These are phyloP conservation scores for Lacerta bilineata DNA, from an alignment of 2,797 vertebrate species.

Conservation along the genomic window DNA sequence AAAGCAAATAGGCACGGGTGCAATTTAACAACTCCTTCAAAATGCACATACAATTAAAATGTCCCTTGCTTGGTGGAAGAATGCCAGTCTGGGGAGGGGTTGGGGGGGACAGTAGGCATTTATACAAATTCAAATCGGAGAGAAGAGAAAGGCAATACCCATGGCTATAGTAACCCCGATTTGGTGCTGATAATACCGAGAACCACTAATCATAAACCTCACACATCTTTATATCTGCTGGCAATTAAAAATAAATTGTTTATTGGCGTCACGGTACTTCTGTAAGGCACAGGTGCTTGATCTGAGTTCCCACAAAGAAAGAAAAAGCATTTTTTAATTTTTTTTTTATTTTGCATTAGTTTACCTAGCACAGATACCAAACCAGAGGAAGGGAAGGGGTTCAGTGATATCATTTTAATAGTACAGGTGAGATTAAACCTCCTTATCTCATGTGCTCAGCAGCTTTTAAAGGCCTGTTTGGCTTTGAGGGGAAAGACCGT, in stretches of 20 bases:
- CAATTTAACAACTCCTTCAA: constrained; percentile 75
- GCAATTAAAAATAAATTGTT: constrained; percentile 60
- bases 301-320: constrained; percentile 25
- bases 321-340: background rate
- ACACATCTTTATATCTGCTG: constrained; percentile 68
- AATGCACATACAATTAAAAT: constrained; percentile 81
- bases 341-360: background rate
- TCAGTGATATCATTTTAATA: constrained; percentile 38
- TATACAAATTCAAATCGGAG: constrained; percentile 73
- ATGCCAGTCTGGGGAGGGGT: constrained; percentile 59
- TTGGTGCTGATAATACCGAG: constrained; percentile 70
- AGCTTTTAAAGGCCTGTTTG: constrained; percentile 51
- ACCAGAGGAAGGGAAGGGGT: constrained; percentile 32
- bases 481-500: constrained; percentile 38
- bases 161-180: constrained; percentile 77
- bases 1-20: constrained; percentile 27
- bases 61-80: constrained; percentile 75
- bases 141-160: constrained; percentile 71
- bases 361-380: constrained; percentile 33
- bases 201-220: constrained; percentile 49
- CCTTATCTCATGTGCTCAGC: background rate
- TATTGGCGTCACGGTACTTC: constrained; percentile 45
- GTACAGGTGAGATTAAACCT: constrained; percentile 49
- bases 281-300: background rate
- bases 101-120: constrained; percentile 18